Conservation (phyloP, 2,113 vertebrate species). For the Miniopterus natalensis region DNA sequence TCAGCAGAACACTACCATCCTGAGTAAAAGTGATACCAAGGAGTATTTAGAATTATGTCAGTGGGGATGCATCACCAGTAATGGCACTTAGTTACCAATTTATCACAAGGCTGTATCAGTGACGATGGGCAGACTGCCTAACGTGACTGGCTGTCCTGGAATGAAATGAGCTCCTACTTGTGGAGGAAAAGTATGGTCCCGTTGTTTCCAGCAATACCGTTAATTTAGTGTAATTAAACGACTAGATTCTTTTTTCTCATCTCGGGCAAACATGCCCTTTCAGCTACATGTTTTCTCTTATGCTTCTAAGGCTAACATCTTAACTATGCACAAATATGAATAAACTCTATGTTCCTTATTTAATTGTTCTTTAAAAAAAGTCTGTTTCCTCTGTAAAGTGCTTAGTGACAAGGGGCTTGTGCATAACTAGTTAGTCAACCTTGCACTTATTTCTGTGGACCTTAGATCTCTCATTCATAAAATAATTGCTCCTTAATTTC, state of each 20-base stretch:
- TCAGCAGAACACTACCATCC: constrained; percentile 30
- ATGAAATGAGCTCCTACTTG: not conserved
- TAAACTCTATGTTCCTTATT: not conserved
- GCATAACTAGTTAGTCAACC: not conserved
- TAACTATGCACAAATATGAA: not conserved
- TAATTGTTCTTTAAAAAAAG: not conserved
- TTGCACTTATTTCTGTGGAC: not conserved
- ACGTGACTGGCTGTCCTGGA: not conserved
- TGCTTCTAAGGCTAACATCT: not conserved
- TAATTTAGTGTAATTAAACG: constrained; percentile 17
- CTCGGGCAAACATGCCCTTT: not conserved
- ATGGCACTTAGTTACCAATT: not conserved
- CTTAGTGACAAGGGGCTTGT: not conserved
- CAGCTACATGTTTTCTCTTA: not conserved
- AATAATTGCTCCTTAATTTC: not conserved
- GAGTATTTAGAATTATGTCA: constrained; percentile 2
- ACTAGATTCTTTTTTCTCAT: not conserved
- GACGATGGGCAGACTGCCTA: not conserved
- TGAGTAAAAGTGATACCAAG: not conserved
- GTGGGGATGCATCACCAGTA: not conserved
- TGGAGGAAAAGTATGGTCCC: not conserved
- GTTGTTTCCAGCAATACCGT: not conserved
- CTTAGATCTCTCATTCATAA: not conserved
- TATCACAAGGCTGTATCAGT: not conserved
- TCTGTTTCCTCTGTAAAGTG: not conserved